Percentiles rank a stretch among this genome's conserved stretches.
Evolutionary conservation across 2,797 vertebrate species (phyloP).

Genomic region (Aldrovandia affinis): DNA sequence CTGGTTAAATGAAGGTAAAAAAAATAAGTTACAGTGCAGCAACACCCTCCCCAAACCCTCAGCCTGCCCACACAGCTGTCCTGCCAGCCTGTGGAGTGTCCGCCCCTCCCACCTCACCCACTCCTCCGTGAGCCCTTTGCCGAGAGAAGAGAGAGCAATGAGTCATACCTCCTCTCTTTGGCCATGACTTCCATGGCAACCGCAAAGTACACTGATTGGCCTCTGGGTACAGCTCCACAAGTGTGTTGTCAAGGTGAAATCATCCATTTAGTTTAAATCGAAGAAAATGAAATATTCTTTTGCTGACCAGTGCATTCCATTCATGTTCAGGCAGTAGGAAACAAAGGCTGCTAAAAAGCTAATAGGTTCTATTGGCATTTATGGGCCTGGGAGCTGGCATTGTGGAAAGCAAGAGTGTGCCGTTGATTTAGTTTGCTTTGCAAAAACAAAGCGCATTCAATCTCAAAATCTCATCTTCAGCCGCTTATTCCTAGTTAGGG

Average conservation of each 20-base stretch:
- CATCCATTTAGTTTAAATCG: conserved; percentile 28
- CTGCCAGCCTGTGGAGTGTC: conserved; percentile 17
- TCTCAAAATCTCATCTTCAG: no score
- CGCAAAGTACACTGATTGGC: conserved; percentile 38
- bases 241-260: conserved; percentile 36
- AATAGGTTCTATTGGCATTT: not conserved
- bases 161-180: conserved; percentile 45
- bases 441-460: not conserved
- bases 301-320: not conserved
- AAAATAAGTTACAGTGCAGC: no score
- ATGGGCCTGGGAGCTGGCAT: not conserved
- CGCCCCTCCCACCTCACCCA: conserved; percentile 14
- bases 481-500: no score
- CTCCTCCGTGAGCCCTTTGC: conserved; percentile 37
- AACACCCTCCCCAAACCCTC: not conserved
- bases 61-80: conserved; percentile 8
- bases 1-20: no score
- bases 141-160: conserved; percentile 42
- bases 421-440: not conserved
- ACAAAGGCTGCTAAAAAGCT: not conserved
- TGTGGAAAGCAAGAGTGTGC: not conserved
- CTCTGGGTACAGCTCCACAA: conserved; percentile 30
- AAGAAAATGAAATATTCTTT: not conserved
- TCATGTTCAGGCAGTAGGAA: not conserved
- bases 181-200: conserved; percentile 47